Conservation (phyloP, 1,140 invertebrate species). For the Pygmarrhopalites habei region DNA sequence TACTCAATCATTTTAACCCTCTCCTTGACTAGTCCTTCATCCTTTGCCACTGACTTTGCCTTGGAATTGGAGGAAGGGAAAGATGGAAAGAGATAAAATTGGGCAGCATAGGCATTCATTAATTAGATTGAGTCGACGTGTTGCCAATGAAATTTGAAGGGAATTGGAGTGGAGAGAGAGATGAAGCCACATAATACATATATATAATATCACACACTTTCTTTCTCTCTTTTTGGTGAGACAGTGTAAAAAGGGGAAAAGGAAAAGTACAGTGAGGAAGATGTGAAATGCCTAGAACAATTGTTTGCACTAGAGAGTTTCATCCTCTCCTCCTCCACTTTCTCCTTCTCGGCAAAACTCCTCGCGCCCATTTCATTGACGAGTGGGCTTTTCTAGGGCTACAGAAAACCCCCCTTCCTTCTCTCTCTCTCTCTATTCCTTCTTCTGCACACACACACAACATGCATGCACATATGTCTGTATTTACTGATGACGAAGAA, state of each 20-base stretch:
- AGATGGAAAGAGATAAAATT: background rate
- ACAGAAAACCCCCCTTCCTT: too few relatives aligned
- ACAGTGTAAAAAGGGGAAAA: too few relatives aligned
- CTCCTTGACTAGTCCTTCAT: too few relatives aligned
- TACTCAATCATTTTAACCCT: too few relatives aligned
- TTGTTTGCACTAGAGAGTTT: slow-evolving; percentile 5
- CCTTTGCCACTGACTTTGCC: too few relatives aligned
- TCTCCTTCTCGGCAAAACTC: background rate
- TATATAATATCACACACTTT: too few relatives aligned
- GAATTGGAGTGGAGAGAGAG: background rate
- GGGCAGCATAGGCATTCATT: background rate
- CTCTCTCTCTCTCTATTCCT: too few relatives aligned
- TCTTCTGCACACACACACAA: too few relatives aligned
- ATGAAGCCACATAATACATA: background rate
- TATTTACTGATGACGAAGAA: background rate
- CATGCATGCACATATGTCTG: too few relatives aligned
- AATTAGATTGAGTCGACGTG: background rate
- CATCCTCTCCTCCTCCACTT: background rate
- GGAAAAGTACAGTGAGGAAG: background rate
- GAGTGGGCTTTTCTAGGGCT: too few relatives aligned
- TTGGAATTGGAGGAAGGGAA: too few relatives aligned
- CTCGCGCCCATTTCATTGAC: background rate
- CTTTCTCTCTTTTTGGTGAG: too few relatives aligned
- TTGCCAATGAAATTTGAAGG: background rate
- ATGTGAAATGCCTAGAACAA: background rate